Evolutionary conservation across 2,797 vertebrate species (phyloP), one percentile per base, ranked within the genome.

Genomic region (Acropternis orthonyx): DNA sequence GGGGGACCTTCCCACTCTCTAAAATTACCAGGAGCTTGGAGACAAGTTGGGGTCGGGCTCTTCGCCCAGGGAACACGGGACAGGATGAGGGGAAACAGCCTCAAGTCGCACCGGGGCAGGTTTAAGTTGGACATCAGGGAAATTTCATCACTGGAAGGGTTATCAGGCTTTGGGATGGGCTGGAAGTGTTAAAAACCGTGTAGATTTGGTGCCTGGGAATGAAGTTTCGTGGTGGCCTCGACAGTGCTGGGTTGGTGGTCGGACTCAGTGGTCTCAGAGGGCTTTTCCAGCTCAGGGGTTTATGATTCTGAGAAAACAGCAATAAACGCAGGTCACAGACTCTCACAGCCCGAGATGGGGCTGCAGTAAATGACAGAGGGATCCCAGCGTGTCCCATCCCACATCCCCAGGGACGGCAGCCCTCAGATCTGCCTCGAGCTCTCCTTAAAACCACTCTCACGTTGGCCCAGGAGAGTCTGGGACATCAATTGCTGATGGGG

Each of bases 381-480:
- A 59, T 27, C 34, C 32, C 54, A 54, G 30, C 30, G 1, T 14
- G 1, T 12, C 3, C 8, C 2, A 3, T 14, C 54, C 39, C 8
- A 34, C 56, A 4, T 4, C 2, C 2, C 2, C 26, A 23, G 59
- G 34, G 63, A 9, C 6, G n/a, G 19, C 54, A n/a, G 0, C 54
- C 26, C 91, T 16, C 15, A 1, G 46, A 9, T 24, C n/a, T 43
- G 24, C 12, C 41, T 36, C 37, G 2, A 1, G 23, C 7, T 56
- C 46, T 61, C 43, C 66, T 79, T 28, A 17, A 24, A 66, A 71
- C 16, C 30, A 12, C 26, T 18, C 65, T 41, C n/a, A 5, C 9
- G 6, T 30, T 26, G 1, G 2, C 46, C 65, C 22, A 7, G 5
- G 59, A 58, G 43, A 10, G 32, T 62, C 61, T 69, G 76, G 37